Evolutionary conservation across 92 coral and sea anemone species (phyloP).

Genomic region (Zoanthus sociatus): DNA sequence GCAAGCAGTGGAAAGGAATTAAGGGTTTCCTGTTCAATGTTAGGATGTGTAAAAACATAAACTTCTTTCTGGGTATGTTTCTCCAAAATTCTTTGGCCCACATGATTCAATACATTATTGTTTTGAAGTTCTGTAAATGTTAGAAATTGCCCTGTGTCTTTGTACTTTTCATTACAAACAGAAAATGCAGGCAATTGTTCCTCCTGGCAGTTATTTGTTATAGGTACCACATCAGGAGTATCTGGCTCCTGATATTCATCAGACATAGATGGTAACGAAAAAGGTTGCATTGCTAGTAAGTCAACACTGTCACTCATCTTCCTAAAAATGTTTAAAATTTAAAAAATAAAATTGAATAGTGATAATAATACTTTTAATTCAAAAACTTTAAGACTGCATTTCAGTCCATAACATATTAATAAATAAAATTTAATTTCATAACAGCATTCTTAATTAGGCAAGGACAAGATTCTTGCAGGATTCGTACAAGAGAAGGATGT

Average conservation of each 20-base stretch:
- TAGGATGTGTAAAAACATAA: not conserved
- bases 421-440: too few species aligned
- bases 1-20: not conserved
- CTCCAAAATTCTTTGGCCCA: not conserved
- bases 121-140: not conserved
- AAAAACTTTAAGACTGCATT: too few species aligned
- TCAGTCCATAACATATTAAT: too few species aligned
- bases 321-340: not conserved
- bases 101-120: not conserved
- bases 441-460: not conserved
- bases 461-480: too few species aligned
- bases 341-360: not conserved
- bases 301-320: conserved; percentile 13
- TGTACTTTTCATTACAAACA: not conserved
- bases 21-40: not conserved
- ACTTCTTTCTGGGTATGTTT: conserved; percentile 22
- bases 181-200: not conserved
- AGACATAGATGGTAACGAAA: not conserved
- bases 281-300: conserved; percentile 4
- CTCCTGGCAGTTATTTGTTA: not conserved
- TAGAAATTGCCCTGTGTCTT: not conserved
- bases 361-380: not conserved
- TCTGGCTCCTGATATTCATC: not conserved
- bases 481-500: too few species aligned
- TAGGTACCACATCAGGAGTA: not conserved